Conservation (phyloP, 2,113 vertebrate species). For the Zosterops lateralis region DNA sequence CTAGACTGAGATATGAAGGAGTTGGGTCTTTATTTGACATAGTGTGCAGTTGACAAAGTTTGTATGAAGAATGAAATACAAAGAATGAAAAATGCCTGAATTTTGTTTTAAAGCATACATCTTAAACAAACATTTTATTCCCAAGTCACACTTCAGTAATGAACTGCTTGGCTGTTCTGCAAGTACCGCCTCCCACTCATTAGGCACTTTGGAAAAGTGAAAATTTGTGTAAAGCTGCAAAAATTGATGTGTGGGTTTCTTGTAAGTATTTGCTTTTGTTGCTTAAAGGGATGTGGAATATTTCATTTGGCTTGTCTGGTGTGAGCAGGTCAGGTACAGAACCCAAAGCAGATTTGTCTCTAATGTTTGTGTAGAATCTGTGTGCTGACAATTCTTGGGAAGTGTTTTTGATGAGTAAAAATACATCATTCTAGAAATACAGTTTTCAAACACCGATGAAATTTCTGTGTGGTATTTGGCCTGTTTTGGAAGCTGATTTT, state of each 20-base stretch:
- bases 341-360: not conserved
- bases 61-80: not conserved
- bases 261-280: not conserved
- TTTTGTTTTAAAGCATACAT: not conserved
- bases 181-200: not conserved
- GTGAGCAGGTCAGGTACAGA: not conserved
- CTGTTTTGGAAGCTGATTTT: constrained; percentile 5
- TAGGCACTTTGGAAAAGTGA: not conserved
- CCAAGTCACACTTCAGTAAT: not conserved
- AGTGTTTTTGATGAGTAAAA: not conserved
- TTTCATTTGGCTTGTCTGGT: not conserved
- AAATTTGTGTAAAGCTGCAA: not conserved
- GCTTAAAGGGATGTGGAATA: not conserved
- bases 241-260: not conserved
- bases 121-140: constrained; percentile 18
- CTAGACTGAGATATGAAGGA: not conserved
- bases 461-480: not conserved
- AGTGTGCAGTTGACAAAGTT: not conserved
- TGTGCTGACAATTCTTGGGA: not conserved
- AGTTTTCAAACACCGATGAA: not conserved
- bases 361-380: not conserved
- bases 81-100: not conserved
- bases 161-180: not conserved
- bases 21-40: not conserved
- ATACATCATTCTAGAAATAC: not conserved